Evolutionary conservation across 2,888 invertebrate species (phyloP), one percentile per base, ranked within the genome.

Genomic region (Sipunculus nudus): DNA sequence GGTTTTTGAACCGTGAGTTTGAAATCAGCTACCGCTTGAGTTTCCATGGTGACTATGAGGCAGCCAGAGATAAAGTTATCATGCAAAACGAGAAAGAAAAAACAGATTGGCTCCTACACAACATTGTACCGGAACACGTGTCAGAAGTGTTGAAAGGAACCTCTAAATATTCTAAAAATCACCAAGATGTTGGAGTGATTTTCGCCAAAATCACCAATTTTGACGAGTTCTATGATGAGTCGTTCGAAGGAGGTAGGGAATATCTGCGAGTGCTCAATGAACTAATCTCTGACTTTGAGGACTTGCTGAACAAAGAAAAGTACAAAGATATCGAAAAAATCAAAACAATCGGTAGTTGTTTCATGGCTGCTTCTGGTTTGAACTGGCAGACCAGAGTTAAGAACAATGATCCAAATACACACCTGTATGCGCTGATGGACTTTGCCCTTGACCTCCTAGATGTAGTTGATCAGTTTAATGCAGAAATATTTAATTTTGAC

Each of bases 171-270:
- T 96, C 95, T 0, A 93, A 94, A 80, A 96, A 96, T 81, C 94
- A 96, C 83, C 91, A 91, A 80, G 89, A 92, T 74, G 93, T 93
- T 0, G 96, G 91, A 0, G 94, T 98, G 19, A 92, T 98, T 75
- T 98, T 98, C 80, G 97, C 96, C 6, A 94, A 93, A 75, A 94
- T 98, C 72, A 92, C 95, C 0, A 98, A 98, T 84, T 98, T 97
- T 82, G 94, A 94, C 78, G 96, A 97, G 84, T 92, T 98, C 88
- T 98, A 98, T 81, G 97, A 98, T 80, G 97, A 98, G 81, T 93
- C 94, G 49, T 98, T 94, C 84, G 88, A 94, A 72, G 95, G 94
- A 19, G 97, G 97, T 3, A 92, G 93, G 77, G 97, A 98, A 84
- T 97, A 93, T 82, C 85, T 98, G 68, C 87, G 97, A 1, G 96